Evolutionary conservation across 2,888 invertebrate genomes (phyloP).

Genomic region (Acholoe squamosa): DNA sequence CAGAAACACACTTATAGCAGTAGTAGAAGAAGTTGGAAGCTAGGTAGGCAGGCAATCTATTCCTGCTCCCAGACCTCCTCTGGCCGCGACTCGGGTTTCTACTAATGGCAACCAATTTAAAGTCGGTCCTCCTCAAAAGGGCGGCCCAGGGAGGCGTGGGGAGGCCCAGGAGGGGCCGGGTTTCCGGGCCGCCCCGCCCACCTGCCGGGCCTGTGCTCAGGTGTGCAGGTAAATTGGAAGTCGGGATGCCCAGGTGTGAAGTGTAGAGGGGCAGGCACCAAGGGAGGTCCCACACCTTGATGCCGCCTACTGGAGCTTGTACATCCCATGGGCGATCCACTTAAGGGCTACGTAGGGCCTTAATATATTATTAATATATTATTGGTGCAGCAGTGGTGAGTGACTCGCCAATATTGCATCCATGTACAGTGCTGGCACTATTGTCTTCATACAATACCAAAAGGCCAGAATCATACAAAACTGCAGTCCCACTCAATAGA

Average conservation of each 20-base stretch:
- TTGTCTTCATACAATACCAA: no score
- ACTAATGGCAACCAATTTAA: constrained; percentile 49
- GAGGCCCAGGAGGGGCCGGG: constrained; percentile 12
- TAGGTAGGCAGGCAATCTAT: constrained; percentile 16
- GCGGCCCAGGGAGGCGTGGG: not conserved
- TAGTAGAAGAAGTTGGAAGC: not conserved
- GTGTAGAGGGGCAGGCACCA: constrained; percentile 22
- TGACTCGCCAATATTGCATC: no score
- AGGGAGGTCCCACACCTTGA: not conserved
- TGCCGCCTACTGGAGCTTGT: no score
- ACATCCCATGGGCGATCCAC: no score
- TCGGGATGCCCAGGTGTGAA: constrained; percentile 39
- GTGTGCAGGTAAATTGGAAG: constrained; percentile 37
- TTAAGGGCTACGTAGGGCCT: no score
- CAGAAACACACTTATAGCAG: not conserved
- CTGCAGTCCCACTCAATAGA: no score
- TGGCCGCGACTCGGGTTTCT: constrained; percentile 33
- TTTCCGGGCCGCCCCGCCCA: constrained; percentile 49
- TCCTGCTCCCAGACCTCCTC: not conserved
- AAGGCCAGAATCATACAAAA: no score
- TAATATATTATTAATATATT: no score
- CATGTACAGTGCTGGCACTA: no score
- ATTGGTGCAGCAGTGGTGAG: no score
- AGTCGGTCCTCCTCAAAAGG: constrained; percentile 36
- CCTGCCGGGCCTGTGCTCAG: constrained; percentile 37